Evolutionary conservation across 2,888 invertebrate species (phyloP), one percentile per base, ranked within the genome.

Genomic region (Caenorhabditis afra): DNA sequence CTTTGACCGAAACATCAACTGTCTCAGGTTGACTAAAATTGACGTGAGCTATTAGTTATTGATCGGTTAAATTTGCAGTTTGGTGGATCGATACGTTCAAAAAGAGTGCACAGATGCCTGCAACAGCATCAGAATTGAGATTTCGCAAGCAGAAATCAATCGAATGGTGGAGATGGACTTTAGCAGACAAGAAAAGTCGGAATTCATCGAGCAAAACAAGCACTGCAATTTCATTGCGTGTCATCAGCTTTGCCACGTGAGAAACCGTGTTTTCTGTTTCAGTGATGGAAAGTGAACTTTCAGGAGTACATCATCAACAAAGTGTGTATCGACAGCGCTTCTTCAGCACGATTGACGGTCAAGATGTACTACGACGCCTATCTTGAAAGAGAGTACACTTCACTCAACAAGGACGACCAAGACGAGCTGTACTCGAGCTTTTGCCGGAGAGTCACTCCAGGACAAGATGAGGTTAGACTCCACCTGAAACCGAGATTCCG

Each of bases 201-300:
- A 58, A 20, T 80, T 80, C 39, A 52, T 78, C 5, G 79, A 79
- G 41, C 81, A 84, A 29, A 84, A 84, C 44, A 58, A 74, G 8
- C 78, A 82, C 20, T 84, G 84, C 41, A 62, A 76, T 23, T 79
- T 84, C 57, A 79, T 81, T 39, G 81, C 81, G 7, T 84, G 84
- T 22, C 81, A 84, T 55, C 84, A 84, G 45, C 45, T 84, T 12
- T 84, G 84, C 29, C 84, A 84, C 67, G 84, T 84, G 52, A 79
- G 78, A 16, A 18, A 11, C 18, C 4, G 16, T 71, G 16, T 22
- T 61, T 68, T 64, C 18, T 22, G 14, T 47, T 20, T 58, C 53
- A 8, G 29, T 29, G 29, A 29, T 7, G 3, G 7, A 5, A 3
- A 29, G 4, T 29, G 29, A 29, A 29, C 29, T 29, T 81, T 62